A percentile compares a stretch with the other conserved stretches of the same genome.
Conservation (phyloP, 1,140 invertebrate genomes). For the Papilio aristodemus region DNA sequence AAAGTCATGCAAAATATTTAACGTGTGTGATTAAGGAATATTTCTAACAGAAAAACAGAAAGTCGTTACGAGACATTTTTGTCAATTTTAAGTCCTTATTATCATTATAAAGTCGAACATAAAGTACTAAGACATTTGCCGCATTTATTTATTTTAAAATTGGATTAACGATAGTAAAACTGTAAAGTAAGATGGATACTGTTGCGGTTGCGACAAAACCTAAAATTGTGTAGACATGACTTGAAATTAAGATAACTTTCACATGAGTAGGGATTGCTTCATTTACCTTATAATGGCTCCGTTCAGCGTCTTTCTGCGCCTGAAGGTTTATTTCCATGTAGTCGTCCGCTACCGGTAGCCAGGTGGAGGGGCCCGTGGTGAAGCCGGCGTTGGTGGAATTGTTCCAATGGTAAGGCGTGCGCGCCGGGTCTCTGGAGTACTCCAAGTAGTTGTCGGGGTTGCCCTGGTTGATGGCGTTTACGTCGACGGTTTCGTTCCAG, state of each 20-base stretch:
- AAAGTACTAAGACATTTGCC: too few species aligned
- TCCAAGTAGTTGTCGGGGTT: conserved; percentile 52
- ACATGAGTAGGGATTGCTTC: neutral
- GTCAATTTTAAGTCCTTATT: too few species aligned
- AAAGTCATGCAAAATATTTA: too few species aligned
- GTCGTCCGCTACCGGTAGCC: conserved; percentile 83
- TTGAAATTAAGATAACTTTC: neutral
- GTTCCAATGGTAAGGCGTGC: conserved; percentile 90
- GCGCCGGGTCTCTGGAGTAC: conserved; percentile 83
- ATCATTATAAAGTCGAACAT: too few species aligned
- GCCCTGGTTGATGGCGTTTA: conserved; percentile 56
- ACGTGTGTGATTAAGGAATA: too few species aligned
- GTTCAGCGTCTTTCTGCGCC: conserved; percentile 48
- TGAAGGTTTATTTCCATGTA: conserved; percentile 80
- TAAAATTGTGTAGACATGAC: too few species aligned
- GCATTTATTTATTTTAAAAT: too few species aligned
- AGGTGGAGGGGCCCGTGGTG: conserved; percentile 80
- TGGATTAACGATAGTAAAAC: too few species aligned
- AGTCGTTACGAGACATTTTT: too few species aligned
- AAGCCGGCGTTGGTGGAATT: conserved; percentile 83
- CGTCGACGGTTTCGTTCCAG: conserved; percentile 74
- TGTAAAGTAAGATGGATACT: too few species aligned
- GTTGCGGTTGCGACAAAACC: too few species aligned
- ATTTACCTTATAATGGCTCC: conserved; percentile 57
- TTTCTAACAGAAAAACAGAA: too few species aligned